Percentiles rank a stretch among this genome's conserved stretches.
These are phyloP conservation scores for Lycocerus yunnanus DNA, from an alignment of 2,888 invertebrate species.

Conservation along the genomic window DNA sequence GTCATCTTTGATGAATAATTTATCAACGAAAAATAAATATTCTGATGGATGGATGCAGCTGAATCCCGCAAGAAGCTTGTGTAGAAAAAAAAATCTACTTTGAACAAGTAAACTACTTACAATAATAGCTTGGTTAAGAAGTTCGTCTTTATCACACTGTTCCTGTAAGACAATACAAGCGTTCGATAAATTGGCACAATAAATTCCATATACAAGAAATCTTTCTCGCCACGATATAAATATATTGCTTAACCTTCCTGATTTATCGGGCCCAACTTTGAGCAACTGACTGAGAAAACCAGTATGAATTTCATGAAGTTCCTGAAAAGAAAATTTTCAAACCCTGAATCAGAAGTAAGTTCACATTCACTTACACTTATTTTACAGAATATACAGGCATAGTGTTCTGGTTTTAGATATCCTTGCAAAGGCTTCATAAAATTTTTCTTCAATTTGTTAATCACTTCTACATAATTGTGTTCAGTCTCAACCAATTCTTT, in stretches of 20 bases:
- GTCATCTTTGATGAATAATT: too few relatives aligned
- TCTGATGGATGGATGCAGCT: too few relatives aligned
- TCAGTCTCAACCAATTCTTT: conserved; percentile 96
- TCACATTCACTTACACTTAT: conserved; percentile 71
- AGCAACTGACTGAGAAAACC: conserved; percentile 82
- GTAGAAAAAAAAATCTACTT: too few relatives aligned
- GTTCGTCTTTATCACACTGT: conserved; percentile 68
- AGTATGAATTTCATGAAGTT: conserved; percentile 83
- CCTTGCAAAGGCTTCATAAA: conserved; percentile 79
- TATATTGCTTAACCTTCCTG: conserved; percentile 73
- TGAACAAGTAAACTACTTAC: conserved; percentile 56
- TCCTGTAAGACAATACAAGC: conserved; percentile 88
- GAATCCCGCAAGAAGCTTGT: too few relatives aligned
- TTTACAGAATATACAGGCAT: conserved; percentile 83
- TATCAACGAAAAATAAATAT: too few relatives aligned
- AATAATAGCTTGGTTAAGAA: conserved; percentile 68
- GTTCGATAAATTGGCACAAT: conserved; percentile 89
- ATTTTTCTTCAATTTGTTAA: conserved; percentile 79
- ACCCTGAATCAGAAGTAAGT: background rate
- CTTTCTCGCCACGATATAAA: conserved; percentile 91
- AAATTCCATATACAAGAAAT: conserved; percentile 92
- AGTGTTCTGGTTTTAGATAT: conserved; percentile 74
- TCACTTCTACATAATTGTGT: conserved; percentile 92
- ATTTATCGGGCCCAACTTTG: conserved; percentile 69
- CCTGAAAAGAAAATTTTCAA: conserved; percentile 58